Base-by-base conservation (phyloP, 2,797 vertebrate species). In the Enteromius radiatus region DNA sequence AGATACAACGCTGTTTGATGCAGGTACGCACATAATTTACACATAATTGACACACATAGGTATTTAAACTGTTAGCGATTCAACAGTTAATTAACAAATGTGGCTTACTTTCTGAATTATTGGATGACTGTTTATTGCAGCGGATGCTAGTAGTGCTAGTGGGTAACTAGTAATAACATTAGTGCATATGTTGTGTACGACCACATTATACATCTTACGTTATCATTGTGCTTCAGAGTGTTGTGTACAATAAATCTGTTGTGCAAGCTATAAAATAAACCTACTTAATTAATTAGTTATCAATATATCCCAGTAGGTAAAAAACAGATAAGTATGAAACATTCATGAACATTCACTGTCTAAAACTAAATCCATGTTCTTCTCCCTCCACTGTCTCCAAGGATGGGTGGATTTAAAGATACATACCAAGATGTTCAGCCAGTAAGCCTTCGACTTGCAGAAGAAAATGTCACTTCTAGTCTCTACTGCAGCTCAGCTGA, bases 401-500 rank as follows among this genome's bases (percentile, higher is more conserved):
- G 52, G 76, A 88, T 88, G 84, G 86, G 73, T 80, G 85, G 80
- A 26, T 85, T 87, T 68, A 87, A 84, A 71, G 78, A 7, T 31
- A 63, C 86, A 79, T 89, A 81, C 61, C 70, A 15, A 0, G 69
- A 80, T 10, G 67, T 93, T 81, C 88, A 89, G 7, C 90, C 88
- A 0, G 83, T 91, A 73, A 93, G 89, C 0, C 83, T 90, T 1
- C 87, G 82, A 76, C 76, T 88, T 36, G 3, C 0, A 1, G 87
- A 91, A 15, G 93, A 90, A 19, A 88, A 80, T 0, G 3, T 89
- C 65, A 89, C 73, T 1, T 89, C 92, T 23, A 82, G 61, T 0
- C 85, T 95, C 28, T 93, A 86, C 84, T 91, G 91, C 64, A 90
- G 87, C 38, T 73, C 85, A 0, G 84, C 84, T 14, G 91, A 91